These are phyloP conservation scores for Patella pellucida DNA, from an alignment of 2,888 invertebrate species.

Conservation along the genomic window DNA sequence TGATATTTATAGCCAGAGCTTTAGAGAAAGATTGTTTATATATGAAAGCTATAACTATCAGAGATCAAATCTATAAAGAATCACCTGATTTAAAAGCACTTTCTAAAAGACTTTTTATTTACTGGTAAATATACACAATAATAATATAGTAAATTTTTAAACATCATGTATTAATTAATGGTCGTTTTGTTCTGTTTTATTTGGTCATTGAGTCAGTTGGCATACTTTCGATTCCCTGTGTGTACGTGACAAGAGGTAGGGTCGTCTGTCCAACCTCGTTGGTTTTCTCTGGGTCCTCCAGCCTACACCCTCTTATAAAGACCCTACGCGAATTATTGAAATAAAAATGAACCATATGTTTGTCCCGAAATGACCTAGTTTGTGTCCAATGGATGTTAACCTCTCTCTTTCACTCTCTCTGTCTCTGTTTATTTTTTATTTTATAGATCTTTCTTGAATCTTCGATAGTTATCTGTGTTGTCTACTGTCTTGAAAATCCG, in stretches of 20 bases:
- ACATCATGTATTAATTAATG: neutral
- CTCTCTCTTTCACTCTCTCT: too few relatives aligned
- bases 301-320: neutral
- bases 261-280: neutral
- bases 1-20: conserved; percentile 82
- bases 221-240: neutral
- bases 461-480: neutral
- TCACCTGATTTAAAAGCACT: conserved; percentile 78
- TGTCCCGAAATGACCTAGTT: too few relatives aligned
- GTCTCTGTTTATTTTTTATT: neutral
- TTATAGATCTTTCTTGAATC: neutral
- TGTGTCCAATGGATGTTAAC: too few relatives aligned
- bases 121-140: conserved; percentile 52
- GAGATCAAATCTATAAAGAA: conserved; percentile 80
- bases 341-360: too few relatives aligned
- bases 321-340: too few relatives aligned
- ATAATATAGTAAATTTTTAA: neutral
- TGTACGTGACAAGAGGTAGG: too few relatives aligned
- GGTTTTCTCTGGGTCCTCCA: too few relatives aligned
- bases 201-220: too few relatives aligned
- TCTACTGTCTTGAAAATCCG: neutral
- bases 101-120: conserved; percentile 57
- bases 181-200: neutral
- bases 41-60: conserved; percentile 81
- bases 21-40: conserved; percentile 82